Evolutionary conservation across 2,797 vertebrate genomes (phyloP), one percentile per base, ranked within the genome.

Genomic region (Sebastes goodei): DNA sequence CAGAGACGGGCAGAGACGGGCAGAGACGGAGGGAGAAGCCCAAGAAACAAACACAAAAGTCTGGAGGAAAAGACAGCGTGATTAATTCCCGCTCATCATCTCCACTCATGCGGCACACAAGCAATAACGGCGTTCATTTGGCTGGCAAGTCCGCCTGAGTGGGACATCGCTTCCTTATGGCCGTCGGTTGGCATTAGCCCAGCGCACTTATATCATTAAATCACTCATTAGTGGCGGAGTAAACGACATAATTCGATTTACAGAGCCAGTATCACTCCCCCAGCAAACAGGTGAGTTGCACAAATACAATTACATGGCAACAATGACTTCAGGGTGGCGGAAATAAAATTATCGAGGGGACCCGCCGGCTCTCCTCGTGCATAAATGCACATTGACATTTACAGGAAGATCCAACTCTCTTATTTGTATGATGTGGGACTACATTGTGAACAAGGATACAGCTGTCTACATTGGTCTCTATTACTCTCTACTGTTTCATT

Each of bases 191-290:
- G 94, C 94, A 93, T 92, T 88, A 93, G 87, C 94, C 94, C 86
- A 94, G 92, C 80, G 82, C 87, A 88, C 94, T 90, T 90, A 92
- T 95, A 95, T 95, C 95, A 96, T 93, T 93, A 96, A 96, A 95
- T 95, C 94, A 94, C 94, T 96, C 95, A 96, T 96, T 96, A 97
- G 95, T 83, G 73, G 85, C 46, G 35, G 80, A 94, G 95, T 96
- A 96, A 96, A 96, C 86, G 90, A 93, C 91, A 95, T 96, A 95
- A 97, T 96, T 96, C 93, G 93, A 97, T 95, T 93, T 95, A 85
- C 94, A 91, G 93, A 95, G 92, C 88, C 92, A 55, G 70, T 89
- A 94, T 89, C 91, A 79, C 85, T 86, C 93, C 83, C 88, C 90
- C 66, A 81, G 88, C 86, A 94, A 96, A 95, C 65, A 85, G 92